Evolutionary conservation across 2,113 vertebrate genomes (phyloP).

Genomic region (Xyliphius kryptos): DNA sequence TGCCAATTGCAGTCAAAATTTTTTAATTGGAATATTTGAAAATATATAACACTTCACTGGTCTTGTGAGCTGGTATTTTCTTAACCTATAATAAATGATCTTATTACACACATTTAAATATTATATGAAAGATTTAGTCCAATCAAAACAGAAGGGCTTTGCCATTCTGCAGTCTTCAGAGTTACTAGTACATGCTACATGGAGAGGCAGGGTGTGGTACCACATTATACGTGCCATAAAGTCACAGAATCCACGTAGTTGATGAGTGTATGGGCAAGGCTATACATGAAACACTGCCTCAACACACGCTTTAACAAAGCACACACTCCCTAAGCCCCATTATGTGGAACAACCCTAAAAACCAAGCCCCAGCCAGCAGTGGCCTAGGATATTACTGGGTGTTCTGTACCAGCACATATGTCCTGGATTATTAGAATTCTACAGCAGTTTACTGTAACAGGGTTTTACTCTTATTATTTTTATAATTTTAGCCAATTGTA

Average conservation of each 20-base stretch:
- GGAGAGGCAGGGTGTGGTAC: constrained; percentile 44
- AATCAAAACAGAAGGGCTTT: constrained; percentile 22
- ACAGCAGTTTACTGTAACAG: constrained; percentile 54
- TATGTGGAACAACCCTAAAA: constrained; percentile 35
- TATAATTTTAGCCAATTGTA: constrained; percentile 24
- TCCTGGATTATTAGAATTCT: constrained; percentile 59
- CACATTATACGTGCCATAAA: constrained; percentile 23
- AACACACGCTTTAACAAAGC: constrained; percentile 1
- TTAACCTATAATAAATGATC: no score
- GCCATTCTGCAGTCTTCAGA: constrained; percentile 15
- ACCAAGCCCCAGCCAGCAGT: no score
- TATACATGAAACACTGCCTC: not conserved
- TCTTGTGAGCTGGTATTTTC: no score
- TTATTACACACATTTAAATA: no score
- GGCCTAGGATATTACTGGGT: no score
- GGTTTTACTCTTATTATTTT: constrained; percentile 50
- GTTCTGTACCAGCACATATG: constrained; percentile 48
- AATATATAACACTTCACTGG: no score
- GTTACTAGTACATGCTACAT: constrained; percentile 29
- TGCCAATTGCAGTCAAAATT: constrained; percentile 7
- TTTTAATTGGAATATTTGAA: constrained; percentile 27
- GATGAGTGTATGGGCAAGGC: constrained; percentile 24
- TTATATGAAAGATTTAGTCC: constrained; percentile 2
- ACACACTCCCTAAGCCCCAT: constrained; percentile 13
- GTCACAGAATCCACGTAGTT: constrained; percentile 38